Conservation (phyloP, 2,797 vertebrate species). For the Pseudomugil tenellus region DNA sequence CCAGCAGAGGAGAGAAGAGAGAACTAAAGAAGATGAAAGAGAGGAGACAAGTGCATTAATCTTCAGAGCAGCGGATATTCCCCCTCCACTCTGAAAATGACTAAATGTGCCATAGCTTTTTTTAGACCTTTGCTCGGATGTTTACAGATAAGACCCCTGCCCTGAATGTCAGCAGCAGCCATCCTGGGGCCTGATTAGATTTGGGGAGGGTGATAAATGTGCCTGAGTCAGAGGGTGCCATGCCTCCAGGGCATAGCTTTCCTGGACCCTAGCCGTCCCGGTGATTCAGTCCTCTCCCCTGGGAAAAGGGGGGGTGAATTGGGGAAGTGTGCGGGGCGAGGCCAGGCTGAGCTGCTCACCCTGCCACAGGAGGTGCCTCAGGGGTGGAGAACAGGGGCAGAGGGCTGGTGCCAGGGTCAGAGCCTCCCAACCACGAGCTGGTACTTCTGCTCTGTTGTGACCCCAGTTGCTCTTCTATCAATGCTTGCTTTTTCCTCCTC, state of each 20-base stretch:
- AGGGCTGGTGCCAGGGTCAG: constrained; percentile 88
- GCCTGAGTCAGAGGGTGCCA: constrained; percentile 80
- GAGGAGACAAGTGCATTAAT: constrained; percentile 63
- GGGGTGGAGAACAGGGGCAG: constrained; percentile 85
- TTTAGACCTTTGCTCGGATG: constrained; percentile 82
- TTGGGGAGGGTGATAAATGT: constrained; percentile 85
- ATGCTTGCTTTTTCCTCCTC: constrained; percentile 79
- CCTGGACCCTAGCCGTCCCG: constrained; percentile 58
- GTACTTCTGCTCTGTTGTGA: constrained; percentile 85
- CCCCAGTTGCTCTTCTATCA: constrained; percentile 83
- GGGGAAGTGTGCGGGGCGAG: constrained; percentile 81
- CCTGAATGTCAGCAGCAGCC: constrained; percentile 78
- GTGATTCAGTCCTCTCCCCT: constrained; percentile 73
- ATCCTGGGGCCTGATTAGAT: constrained; percentile 82
- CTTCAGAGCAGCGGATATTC: constrained; percentile 75
- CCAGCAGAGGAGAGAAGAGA: constrained; percentile 52
- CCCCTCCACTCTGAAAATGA: constrained; percentile 72
- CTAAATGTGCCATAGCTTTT: constrained; percentile 75
- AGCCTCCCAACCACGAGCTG: constrained; percentile 75
- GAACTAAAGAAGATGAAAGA: constrained; percentile 70
- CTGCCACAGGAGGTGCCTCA: constrained; percentile 83
- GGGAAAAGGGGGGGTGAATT: constrained; percentile 79
- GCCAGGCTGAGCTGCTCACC: constrained; percentile 72
- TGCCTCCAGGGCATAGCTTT: constrained; percentile 70
- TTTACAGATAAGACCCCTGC: constrained; percentile 85